Conservation (phyloP, 23 tunicate genomes). For the Clavelina lepadiformis region DNA sequence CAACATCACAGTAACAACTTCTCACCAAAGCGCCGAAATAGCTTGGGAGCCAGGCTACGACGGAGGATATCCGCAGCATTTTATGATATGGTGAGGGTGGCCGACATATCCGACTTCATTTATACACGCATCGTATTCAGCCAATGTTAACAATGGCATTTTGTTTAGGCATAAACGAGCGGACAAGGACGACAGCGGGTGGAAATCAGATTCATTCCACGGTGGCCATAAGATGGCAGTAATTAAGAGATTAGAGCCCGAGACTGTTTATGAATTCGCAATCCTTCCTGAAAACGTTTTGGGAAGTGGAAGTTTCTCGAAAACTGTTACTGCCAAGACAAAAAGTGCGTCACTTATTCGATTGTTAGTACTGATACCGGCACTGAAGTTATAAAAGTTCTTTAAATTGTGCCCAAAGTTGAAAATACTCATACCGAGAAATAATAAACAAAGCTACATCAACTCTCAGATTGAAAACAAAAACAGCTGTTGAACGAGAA, state of each 20-base stretch:
- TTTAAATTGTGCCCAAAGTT: not conserved
- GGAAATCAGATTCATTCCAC: conserved; percentile 44
- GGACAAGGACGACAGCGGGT: conserved; percentile 71
- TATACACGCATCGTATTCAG: not conserved
- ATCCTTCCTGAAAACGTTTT: conserved; percentile 68
- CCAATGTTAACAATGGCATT: not conserved
- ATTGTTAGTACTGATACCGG: not conserved
- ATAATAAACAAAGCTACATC: not conserved
- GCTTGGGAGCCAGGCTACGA: conserved; percentile 88
- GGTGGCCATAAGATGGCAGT: conserved; percentile 55
- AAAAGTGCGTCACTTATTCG: conserved; percentile 34
- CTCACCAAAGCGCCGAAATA: conserved; percentile 39
- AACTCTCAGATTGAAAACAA: no score
- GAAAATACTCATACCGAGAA: not conserved
- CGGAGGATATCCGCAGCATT: conserved; percentile 89
- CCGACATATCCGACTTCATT: not conserved
- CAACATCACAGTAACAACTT: conserved; percentile 43
- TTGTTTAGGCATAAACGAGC: conserved; percentile 58
- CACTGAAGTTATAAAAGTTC: not conserved
- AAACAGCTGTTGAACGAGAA: no score
- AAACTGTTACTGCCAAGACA: conserved; percentile 53
- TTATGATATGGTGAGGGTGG: conserved; percentile 70
- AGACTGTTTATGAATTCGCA: conserved; percentile 78
- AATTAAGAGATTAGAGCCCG: conserved; percentile 60
- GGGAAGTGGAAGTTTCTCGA: conserved; percentile 75